Evolutionary conservation across 2,888 invertebrate genomes (phyloP).

Genomic region (Danaus chrysippus): DNA sequence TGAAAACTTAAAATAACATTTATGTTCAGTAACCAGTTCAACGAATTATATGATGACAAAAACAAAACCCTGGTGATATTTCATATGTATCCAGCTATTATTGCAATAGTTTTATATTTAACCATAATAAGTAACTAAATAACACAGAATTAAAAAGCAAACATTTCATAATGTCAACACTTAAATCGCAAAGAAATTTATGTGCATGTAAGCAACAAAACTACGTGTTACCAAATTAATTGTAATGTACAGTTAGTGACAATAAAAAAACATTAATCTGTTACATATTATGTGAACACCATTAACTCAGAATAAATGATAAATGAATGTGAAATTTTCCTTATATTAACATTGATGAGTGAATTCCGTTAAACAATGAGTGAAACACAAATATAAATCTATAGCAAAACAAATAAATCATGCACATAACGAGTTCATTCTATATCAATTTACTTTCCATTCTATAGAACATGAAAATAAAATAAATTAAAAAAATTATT

Average conservation of each 20-base stretch:
- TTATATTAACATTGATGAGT: background rate
- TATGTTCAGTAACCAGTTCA: no score
- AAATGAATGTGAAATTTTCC: background rate
- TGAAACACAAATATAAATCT: background rate
- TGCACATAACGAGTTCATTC: background rate
- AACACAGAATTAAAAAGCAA: background rate
- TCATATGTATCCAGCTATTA: no score
- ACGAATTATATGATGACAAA: no score
- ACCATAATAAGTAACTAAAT: background rate
- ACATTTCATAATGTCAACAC: background rate
- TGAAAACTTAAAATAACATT: no score
- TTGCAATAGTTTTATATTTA: no score
- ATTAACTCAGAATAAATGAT: background rate
- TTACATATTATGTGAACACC: slow-evolving; percentile 9
- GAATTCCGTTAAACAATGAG: background rate
- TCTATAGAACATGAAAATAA: background rate
- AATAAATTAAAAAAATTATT: background rate
- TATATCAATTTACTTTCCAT: no score
- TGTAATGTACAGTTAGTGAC: slow-evolving; percentile 23
- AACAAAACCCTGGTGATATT: no score
- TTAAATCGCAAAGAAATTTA: slow-evolving; percentile 11
- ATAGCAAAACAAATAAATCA: slow-evolving; percentile 3
- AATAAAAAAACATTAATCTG: slow-evolving; percentile 10
- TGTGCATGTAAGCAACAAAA: slow-evolving; percentile 20
- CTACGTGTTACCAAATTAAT: slow-evolving; percentile 24